Base-by-base conservation (phyloP, 2,888 invertebrate species). In the Drosophila gaucha region DNA sequence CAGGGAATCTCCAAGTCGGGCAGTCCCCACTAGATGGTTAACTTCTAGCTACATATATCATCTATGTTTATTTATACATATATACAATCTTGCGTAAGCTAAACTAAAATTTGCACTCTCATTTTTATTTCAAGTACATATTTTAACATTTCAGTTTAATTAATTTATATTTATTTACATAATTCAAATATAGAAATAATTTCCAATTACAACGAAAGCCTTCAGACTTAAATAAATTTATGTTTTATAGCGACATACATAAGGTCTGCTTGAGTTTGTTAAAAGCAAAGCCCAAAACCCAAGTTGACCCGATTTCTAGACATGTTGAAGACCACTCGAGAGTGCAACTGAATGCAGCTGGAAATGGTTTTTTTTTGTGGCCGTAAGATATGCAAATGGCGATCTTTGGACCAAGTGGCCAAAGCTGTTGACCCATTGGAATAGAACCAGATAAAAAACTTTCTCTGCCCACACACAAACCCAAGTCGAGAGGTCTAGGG, bases 361-460 rank as follows among this genome's bases (percentile, higher is more conserved):
- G 5, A 52, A 18, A 43, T 50, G 12, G 10, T 12, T 20, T 39
- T 24, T 52, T 22, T n/a, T n/a, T n/a, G 20, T 38, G 33, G 24
- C 41, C 52, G 31, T 50, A 39, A 50, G 58, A 72, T 84, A 80
- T 80, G 80, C 76, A 84, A 84, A 80, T 84, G 18, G 39, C 57
- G 46, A 72, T 60, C 62, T 51, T 55, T 31, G 46, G 26, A 1
- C 43, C 46, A 28, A 46, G 30, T 28, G 30, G 18, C 26, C 22
- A 18, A 9, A n/a, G 24, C 41, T 12, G 41, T 20, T 57, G 57
- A 59, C 55, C 78, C 68, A 69, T 67, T 80, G 76, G 62, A 66
- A 69, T 78, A 80, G 80, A 80, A 84, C 84, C 63, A 66, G 73
- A 44, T 39, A 20, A 44, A 50, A 66, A 80, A 80, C 80, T 80